Base-by-base conservation (phyloP, 2,113 vertebrate species). In the Pungitius pungitius region DNA sequence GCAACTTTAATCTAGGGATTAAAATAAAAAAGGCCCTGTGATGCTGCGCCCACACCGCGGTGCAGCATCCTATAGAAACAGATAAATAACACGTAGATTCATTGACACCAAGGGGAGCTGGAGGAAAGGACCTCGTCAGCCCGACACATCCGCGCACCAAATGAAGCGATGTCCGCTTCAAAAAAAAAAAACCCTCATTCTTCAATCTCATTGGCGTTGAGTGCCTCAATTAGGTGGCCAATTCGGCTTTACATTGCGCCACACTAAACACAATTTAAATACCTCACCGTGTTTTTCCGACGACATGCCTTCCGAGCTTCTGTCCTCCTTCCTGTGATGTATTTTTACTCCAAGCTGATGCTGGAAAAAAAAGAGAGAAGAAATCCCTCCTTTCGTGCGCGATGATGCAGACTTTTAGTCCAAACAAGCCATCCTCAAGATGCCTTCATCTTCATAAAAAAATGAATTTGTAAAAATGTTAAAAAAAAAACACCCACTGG, bases 231-330 rank as follows among this genome's bases (percentile, higher is more conserved):
- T 54, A 72, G 35, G 45, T 18, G 22, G 54, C 71, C 57, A 66
- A 63, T 66, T 40, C 72, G 30, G 20, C 66, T 24, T 27, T 1
- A 64, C 66, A 71, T 26, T 5, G 43, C 43, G 43, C 22, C 43
- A 15, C 57, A 49, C 4, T 22, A 4, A 22, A 42, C 18, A 43
- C 43, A 62, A 74, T 55, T 40, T 24, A 70, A 82, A 61, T 47
- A 35, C 8, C 90, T 91, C 86, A 95, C 94, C 93, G 92, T 94
- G 93, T 89, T 95, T 95, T 77, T 91, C 93, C 58, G 93, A 91
- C 75, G 93, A 93, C 94, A 95, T 95, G 35, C 68, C 82, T 87
- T 67, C 77, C 43, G 70, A 69, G 80, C 79, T 85, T 58, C 78
- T 76, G 66, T 72, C 72, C 73, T 78, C 77, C 60, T 13, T 82